Evolutionary conservation across 2,797 vertebrate genomes (phyloP).

Genomic region (Cuniculus paca): DNA sequence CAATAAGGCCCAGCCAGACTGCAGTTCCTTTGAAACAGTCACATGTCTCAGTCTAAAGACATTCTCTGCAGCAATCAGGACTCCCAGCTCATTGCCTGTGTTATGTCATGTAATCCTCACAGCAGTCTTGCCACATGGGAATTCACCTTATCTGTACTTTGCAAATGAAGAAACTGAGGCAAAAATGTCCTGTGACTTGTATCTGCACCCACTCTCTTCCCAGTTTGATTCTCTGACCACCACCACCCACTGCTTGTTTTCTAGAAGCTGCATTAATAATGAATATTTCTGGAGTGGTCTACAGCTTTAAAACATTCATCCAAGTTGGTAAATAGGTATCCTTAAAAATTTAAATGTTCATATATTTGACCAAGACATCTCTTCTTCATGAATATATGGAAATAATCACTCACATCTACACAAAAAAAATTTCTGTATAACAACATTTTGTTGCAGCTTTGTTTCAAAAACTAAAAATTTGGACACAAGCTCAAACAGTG

Average conservation of each 20-base stretch:
- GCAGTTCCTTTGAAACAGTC: not conserved
- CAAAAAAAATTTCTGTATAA: not conserved
- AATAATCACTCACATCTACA: slow-evolving; percentile 6
- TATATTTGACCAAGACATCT: not conserved
- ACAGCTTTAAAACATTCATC: not conserved
- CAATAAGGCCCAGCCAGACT: not conserved
- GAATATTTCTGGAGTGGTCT: not conserved
- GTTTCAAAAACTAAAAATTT: not conserved
- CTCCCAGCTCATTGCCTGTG: not conserved
- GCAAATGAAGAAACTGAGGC: not conserved
- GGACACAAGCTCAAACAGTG: not conserved
- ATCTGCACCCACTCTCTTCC: not conserved
- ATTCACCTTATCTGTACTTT: not conserved
- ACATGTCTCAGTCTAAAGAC: not conserved
- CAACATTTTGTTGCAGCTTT: not conserved
- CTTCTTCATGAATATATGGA: slow-evolving; percentile 9
- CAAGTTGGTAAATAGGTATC: not conserved
- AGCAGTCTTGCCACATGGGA: not conserved
- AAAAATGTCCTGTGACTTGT: not conserved
- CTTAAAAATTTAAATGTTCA: not conserved
- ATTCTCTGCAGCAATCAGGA: not conserved
- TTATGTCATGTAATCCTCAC: not conserved
- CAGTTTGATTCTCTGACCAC: not conserved
- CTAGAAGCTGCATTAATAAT: slow-evolving; percentile 1
- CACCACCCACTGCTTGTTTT: not conserved